These are phyloP conservation scores for Pogonomyrmex californicus DNA, from an alignment of 1,140 invertebrate species.

Conservation along the genomic window DNA sequence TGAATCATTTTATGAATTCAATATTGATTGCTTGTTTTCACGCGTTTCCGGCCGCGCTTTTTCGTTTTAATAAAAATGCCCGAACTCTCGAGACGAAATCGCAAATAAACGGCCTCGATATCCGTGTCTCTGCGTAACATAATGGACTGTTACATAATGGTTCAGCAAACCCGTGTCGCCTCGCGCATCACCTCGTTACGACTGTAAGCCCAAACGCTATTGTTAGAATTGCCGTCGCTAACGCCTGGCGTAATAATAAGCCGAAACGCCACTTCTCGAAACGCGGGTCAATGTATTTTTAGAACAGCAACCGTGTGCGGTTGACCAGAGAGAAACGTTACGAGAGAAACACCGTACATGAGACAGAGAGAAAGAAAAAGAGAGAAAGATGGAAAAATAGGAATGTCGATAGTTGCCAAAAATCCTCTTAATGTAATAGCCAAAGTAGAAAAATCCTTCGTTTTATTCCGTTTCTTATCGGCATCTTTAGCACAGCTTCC, in stretches of 20 bases:
- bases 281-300: slow-evolving; percentile 86
- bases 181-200: slow-evolving; percentile 68
- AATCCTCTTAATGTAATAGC: slow-evolving; percentile 5
- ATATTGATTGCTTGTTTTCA: not conserved
- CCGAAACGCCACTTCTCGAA: slow-evolving; percentile 83
- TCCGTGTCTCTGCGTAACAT: not conserved
- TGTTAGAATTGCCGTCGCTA: slow-evolving; percentile 82
- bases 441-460: not conserved
- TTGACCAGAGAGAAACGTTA: slow-evolving; percentile 48
- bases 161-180: slow-evolving; percentile 82
- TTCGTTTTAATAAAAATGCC: slow-evolving; percentile 12
- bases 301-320: slow-evolving; percentile 70
- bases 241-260: slow-evolving; percentile 85
- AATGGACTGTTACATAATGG: slow-evolving; percentile 80
- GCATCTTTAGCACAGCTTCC: not conserved
- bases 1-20: not conserved
- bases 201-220: slow-evolving; percentile 81
- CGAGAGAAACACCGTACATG: not conserved
- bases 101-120: slow-evolving; percentile 44
- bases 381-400: not conserved
- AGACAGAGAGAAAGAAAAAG: slow-evolving; percentile 8
- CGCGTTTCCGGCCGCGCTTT: slow-evolving; percentile 45
- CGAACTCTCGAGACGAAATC: slow-evolving; percentile 6
- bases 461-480: not conserved
- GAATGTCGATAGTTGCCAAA: not conserved